Percentiles rank a stretch among this genome's conserved stretches.
phyloP scores from a whole-genome alignment of 2,888 invertebrate species.

The Meteorus colon region DNA sequence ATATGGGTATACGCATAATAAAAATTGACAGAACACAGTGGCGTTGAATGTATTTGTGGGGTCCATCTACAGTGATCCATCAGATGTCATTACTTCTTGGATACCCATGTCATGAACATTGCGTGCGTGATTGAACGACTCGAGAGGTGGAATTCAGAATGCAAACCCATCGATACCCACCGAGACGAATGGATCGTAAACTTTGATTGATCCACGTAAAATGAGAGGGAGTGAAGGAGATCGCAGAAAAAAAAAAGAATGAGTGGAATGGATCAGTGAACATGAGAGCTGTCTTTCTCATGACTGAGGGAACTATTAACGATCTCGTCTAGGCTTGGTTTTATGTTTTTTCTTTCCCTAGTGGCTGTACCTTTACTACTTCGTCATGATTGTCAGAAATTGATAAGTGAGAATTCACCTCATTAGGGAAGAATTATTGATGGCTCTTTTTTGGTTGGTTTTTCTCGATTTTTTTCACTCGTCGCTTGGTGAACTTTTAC shows the following conservation, averaged over 20 bases:
- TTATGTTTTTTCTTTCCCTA: not conserved
- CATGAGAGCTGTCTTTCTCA: conserved; percentile 1
- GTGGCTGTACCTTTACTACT: not conserved
- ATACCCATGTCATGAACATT: conserved; percentile 15
- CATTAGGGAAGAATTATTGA: not conserved
- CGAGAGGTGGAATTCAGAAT: conserved; percentile 36
- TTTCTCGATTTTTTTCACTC: not conserved
- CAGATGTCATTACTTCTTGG: not conserved
- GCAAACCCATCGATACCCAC: conserved; percentile 34
- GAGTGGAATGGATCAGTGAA: conserved; percentile 17
- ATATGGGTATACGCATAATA: not conserved
- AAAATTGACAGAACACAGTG: not conserved
- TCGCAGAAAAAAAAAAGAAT: conserved; percentile 17
- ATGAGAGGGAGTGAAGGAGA: conserved; percentile 23
- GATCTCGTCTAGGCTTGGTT: conserved; percentile 30
- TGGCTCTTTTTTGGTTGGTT: not conserved
- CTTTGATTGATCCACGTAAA: conserved; percentile 47
- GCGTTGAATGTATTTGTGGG: not conserved
- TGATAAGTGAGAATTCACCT: conserved; percentile 6
- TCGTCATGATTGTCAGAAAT: not conserved
- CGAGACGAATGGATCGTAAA: conserved; percentile 48
- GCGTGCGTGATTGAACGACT: conserved; percentile 48
- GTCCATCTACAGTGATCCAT: conserved; percentile 8
- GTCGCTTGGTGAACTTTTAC: not conserved
- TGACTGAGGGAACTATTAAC: conserved; percentile 28